Evolutionary conservation across 2,797 vertebrate genomes (phyloP).

Genomic region (Menidia menidia): DNA sequence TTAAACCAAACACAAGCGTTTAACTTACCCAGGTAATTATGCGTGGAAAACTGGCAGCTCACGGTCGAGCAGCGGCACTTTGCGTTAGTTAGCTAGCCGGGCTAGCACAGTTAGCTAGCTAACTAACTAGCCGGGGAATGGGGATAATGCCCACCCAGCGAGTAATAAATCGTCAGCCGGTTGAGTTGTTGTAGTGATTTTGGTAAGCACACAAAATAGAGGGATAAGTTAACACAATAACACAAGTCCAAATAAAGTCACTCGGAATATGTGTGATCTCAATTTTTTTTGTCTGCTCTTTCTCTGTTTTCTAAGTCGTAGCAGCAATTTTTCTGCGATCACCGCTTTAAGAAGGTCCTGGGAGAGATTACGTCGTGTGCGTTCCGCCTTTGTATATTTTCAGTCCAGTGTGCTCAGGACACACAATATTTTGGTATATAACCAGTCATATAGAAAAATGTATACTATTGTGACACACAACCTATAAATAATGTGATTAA

Average conservation of each 20-base stretch:
- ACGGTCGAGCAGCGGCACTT: conserved; percentile 35
- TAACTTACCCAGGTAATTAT: conserved; percentile 60
- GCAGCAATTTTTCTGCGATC: conserved; percentile 83
- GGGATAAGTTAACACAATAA: conserved; percentile 58
- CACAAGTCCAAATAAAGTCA: conserved; percentile 50
- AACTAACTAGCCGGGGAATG: conserved; percentile 73
- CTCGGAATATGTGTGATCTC: conserved; percentile 51
- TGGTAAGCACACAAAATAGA: conserved; percentile 37
- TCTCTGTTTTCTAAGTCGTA: conserved; percentile 84
- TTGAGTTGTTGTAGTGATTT: conserved; percentile 50
- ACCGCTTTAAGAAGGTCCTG: conserved; percentile 86
- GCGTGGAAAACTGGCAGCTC: conserved; percentile 21
- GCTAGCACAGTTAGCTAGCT: conserved; percentile 64
- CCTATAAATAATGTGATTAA: accelerated
- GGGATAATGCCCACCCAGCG: conserved; percentile 77
- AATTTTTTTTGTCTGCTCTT: conserved; percentile 59
- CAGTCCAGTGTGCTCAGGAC: not conserved
- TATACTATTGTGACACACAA: not conserved
- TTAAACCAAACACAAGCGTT: not conserved
- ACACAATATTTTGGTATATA: not conserved
- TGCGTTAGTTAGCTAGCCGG: conserved; percentile 69
- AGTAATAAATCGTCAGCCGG: conserved; percentile 61
- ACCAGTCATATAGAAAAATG: not conserved
- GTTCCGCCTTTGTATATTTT: conserved; percentile 74
- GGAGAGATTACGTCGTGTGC: conserved; percentile 79